Evolutionary conservation across 2,888 invertebrate species (phyloP).

Genomic region (Ernsta delagoae): DNA sequence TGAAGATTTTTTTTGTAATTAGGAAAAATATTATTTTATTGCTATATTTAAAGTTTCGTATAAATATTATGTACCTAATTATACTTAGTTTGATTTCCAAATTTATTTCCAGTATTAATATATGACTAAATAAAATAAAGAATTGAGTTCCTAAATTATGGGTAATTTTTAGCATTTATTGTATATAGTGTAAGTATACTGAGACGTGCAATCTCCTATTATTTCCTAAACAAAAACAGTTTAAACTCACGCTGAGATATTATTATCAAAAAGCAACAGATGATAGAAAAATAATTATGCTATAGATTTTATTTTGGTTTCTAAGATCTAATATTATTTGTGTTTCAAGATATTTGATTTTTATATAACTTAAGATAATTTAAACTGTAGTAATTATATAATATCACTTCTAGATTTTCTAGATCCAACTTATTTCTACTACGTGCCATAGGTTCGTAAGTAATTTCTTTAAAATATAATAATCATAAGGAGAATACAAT

Average conservation of each 20-base stretch:
- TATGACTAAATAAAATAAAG: not conserved
- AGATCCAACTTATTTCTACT: not conserved
- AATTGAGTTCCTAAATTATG: not conserved
- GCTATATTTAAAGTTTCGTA: not conserved
- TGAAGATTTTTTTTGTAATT: not conserved
- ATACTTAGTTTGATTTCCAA: not conserved
- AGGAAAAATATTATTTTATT: too few species aligned
- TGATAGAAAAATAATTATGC: not conserved
- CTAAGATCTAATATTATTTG: not conserved
- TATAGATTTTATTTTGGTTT: too few species aligned
- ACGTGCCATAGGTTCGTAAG: constrained; percentile 9
- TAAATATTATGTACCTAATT: not conserved
- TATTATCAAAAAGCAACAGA: too few species aligned
- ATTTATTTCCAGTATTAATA: not conserved
- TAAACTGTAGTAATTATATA: not conserved
- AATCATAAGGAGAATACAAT: not conserved
- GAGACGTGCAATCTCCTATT: too few species aligned
- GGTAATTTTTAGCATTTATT: too few species aligned
- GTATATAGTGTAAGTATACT: too few species aligned
- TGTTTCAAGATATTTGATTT: not conserved
- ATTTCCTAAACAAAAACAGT: not conserved
- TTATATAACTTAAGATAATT: not conserved
- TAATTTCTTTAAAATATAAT: not conserved
- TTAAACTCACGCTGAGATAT: not conserved
- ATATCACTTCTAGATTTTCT: not conserved